Evolutionary conservation across 2,797 vertebrate genomes (phyloP).

Genomic region (Tachyglossus aculeatus): DNA sequence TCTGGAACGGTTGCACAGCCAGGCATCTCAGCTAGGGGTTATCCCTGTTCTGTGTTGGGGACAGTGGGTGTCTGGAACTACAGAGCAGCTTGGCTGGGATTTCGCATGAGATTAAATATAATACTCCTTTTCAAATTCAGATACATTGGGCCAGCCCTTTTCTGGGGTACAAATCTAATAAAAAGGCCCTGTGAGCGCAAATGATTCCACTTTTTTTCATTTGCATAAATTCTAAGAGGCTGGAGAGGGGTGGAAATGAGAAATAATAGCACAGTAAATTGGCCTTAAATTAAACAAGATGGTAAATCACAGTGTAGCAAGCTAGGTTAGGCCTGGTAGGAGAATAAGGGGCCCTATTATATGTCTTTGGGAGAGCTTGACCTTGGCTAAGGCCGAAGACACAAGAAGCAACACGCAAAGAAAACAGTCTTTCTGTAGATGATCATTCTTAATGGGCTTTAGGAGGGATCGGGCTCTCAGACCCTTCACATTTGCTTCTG

Average conservation of each 20-base stretch:
- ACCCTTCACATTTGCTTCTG: constrained; percentile 17
- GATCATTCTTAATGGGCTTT: constrained; percentile 38
- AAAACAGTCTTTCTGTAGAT: constrained; percentile 45
- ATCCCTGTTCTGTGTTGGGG: no score
- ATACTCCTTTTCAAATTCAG: constrained; percentile 42
- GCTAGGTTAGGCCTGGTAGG: constrained; percentile 6
- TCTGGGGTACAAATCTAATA: no score
- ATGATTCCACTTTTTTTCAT: constrained; percentile 46
- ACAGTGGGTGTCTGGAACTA: neutral
- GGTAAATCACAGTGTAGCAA: constrained; percentile 18
- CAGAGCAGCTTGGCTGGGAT: neutral
- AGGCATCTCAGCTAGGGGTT: no score
- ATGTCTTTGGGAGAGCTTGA: constrained; percentile 51
- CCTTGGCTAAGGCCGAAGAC: constrained; percentile 23
- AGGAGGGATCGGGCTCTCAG: constrained; percentile 25
- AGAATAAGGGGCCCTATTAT: constrained; percentile 48
- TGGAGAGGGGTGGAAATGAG: constrained; percentile 43
- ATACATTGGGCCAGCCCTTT: no score
- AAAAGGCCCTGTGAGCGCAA: constrained; percentile 46
- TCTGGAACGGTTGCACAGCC: no score
- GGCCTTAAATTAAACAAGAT: constrained; percentile 6
- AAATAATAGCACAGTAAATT: constrained; percentile 46
- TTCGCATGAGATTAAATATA: neutral
- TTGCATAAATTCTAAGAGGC: constrained; percentile 46
- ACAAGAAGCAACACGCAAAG: constrained; percentile 26